Evolutionary conservation across 1,140 invertebrate genomes (phyloP), one percentile per base, ranked within the genome.

Genomic region (Galleria mellonella): DNA sequence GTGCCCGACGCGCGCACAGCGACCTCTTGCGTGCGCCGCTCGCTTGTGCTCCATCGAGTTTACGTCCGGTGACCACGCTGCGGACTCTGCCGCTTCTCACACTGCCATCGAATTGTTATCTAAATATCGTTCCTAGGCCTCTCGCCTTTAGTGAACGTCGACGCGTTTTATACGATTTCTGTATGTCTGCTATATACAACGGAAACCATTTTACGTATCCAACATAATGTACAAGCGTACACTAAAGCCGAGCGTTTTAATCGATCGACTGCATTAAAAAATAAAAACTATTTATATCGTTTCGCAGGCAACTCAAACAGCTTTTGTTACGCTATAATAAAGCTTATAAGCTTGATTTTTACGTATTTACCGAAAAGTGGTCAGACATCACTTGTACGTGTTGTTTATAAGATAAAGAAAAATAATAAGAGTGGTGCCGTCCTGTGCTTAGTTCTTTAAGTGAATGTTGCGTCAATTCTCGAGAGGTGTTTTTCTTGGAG

Each of bases 261-360:
- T 84, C 81, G 78, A 84, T 84, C 70, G 69, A 70, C 74, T 77
- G 71, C 72, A 79, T 79, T 79, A 72, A 79, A 71, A 77, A 78
- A 55, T 64, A 67, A 74, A 77, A 76, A 67, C 66, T 71, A 62
- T 79, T 81, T 73, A 68, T 71, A 73, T 77, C 64, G 53, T 72
- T 74, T 68, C 61, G 65, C 74, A 60, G 65, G 62, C 56, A 51
- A 63, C 49, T 55, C 79, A 75, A 73, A 59, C 67, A 57, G 62
- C 62, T 81, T 82, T 72, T 64, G 62, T 82, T 82, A 68, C 72
- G 64, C 63, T 74, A 47, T 52, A 43, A 59, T 58, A 62, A 49
- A 50, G 43, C 43, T 62, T 65, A 56, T 44, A 43, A 53, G 55
- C 49, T 57, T 47, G 12, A 39, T 54, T 70, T 71, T 69, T 48